Percentiles rank a stretch among this genome's conserved stretches.
phyloP scores from a whole-genome alignment of 1,140 invertebrate species.

The Saxidomus purpurata region DNA sequence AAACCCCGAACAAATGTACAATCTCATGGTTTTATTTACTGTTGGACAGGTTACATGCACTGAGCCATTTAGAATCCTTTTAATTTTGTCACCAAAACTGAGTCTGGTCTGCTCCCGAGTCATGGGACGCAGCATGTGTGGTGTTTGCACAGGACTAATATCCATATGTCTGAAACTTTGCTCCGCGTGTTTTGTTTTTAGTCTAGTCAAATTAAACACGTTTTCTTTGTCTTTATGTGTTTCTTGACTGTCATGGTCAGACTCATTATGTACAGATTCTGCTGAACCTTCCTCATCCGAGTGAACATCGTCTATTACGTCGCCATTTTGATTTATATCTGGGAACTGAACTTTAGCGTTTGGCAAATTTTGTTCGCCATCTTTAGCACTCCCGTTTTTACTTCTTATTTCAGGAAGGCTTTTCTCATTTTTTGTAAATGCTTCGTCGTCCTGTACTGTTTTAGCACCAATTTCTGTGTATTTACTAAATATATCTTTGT shows the following conservation, averaged over 20 bases:
- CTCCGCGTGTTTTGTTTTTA: constrained; percentile 44
- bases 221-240: constrained; percentile 20
- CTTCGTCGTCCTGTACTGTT: neutral
- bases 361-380: constrained; percentile 1
- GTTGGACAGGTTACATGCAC: constrained; percentile 76
- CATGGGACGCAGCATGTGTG: constrained; percentile 77
- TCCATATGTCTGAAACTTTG: constrained; percentile 72
- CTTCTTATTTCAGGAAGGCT: neutral
- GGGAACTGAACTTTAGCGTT: constrained; percentile 24
- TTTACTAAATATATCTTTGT: constrained; percentile 70
- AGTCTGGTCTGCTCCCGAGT: constrained; percentile 77
- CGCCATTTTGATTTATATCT: constrained; percentile 8
- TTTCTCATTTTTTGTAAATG: neutral
- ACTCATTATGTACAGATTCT: neutral
- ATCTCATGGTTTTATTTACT: constrained; percentile 72
- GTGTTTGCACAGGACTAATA: constrained; percentile 79
- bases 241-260: neutral
- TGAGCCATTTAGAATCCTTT: constrained; percentile 77
- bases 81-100: constrained; percentile 68
- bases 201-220: constrained; percentile 52
- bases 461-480: constrained; percentile 76
- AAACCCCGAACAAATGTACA: constrained; percentile 81
- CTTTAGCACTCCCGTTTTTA: neutral
- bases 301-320: neutral
- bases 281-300: constrained; percentile 1